Base-by-base conservation (phyloP, 2,888 invertebrate genomes). In the Odontocerum albicorne region DNA sequence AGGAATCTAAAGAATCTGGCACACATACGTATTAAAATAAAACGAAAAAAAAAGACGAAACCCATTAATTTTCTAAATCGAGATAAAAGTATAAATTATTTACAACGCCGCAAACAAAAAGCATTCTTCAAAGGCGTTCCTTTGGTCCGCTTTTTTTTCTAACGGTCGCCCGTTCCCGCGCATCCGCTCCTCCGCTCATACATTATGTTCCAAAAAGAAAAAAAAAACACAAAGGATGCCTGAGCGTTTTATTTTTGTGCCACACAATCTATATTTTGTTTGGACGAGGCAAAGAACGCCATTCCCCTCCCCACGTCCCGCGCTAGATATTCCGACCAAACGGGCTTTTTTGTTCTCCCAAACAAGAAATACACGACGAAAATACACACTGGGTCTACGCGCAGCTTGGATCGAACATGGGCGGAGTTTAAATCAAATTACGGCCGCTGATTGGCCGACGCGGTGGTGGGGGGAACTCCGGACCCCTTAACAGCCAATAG, bases 391-490 rank as follows among this genome's bases (percentile, higher is more conserved):
- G 51, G 51, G 45, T 69, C 64, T 64, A 64, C 71, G 74, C 64
- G 65, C 73, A 70, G 75, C 73, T 39, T 42, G 56, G 33, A 45
- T 50, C 36, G 64, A 63, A 40, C 50, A n/a, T 73, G 72, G 72
- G 74, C 73, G 66, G 70, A 68, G 67, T 69, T 65, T 65, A 63
- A 60, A 64, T 22, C 36, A 21, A 39, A 36, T 17, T 12, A 47
- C 58, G 33, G 20, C 64, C 60, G 47, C 63, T 61, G 60, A 75
- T 77, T 77, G 77, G 77, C 60, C 20, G 62, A 62, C 51, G 57
- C 60, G 47, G 32, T 62, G 63, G 36, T 62, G 63, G 66, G 68
- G 63, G 70, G 70, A 70, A 72, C 72, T 73, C 75, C 73, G 74
- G 63, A 72, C 65, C 64, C 62, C 58, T 53, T 49, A 52, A 45